These are phyloP conservation scores for Gracilinanus agilis DNA, from an alignment of 2,113 vertebrate species.

Conservation along the genomic window DNA sequence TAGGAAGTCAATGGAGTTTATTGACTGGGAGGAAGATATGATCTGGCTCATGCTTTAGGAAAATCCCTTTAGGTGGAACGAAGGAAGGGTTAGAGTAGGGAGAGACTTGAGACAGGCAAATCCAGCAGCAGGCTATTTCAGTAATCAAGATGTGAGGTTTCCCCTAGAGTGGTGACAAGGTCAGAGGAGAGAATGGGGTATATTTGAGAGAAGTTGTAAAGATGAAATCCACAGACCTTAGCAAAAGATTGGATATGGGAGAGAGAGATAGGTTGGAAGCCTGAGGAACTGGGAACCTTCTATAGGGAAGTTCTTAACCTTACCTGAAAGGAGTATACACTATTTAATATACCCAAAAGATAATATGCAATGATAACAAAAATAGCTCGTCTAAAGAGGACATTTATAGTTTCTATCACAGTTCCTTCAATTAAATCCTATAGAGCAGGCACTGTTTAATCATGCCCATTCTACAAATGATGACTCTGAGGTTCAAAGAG, in stretches of 20 bases:
- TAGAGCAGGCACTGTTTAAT: not conserved
- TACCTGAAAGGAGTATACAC: not conserved
- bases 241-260: not conserved
- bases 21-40: not conserved
- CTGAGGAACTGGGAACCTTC: not conserved
- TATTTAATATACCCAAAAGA: not conserved
- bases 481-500: not conserved
- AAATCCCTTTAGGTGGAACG: not conserved
- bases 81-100: not conserved
- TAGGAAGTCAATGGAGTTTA: not conserved
- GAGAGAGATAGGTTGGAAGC: not conserved
- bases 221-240: not conserved
- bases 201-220: not conserved
- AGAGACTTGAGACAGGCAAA: not conserved
- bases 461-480: not conserved
- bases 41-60: not conserved
- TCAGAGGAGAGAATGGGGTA: not conserved
- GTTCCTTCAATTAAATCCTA: not conserved
- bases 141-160: not conserved
- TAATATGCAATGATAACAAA: not conserved
- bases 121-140: not conserved
- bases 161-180: not conserved
- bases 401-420: not conserved
- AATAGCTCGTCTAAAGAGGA: not conserved
- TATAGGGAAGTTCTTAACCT: not conserved